phyloP scores from a whole-genome alignment of 2,888 invertebrate genomes.

The Synanthedon formicaeformis region DNA sequence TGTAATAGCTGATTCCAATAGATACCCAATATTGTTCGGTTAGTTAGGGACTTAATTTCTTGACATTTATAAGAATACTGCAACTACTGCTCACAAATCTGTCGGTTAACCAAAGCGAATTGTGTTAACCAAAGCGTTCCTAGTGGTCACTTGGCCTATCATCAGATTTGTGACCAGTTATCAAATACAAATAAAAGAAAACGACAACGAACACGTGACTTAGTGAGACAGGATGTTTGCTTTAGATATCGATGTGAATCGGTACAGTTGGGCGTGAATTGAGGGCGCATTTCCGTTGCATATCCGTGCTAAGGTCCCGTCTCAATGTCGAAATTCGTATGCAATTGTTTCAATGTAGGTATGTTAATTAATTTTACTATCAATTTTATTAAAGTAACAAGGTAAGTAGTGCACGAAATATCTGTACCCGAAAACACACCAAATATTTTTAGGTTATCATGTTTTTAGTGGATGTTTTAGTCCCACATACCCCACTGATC shows the following conservation, averaged over 20 bases:
- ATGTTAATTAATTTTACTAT: background rate
- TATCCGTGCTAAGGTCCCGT: slow-evolving; percentile 31
- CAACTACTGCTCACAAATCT: too few relatives aligned
- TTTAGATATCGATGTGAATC: slow-evolving; percentile 20
- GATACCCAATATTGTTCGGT: too few relatives aligned
- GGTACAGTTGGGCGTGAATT: slow-evolving; percentile 4
- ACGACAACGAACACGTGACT: background rate
- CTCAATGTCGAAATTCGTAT: slow-evolving; percentile 23
- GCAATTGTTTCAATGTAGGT: slow-evolving; percentile 5
- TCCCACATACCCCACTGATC: too few relatives aligned
- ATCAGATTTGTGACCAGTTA: background rate
- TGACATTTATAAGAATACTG: too few relatives aligned
- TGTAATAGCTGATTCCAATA: too few relatives aligned
- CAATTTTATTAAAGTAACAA: background rate
- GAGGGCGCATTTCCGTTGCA: slow-evolving; percentile 24
- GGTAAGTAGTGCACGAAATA: background rate
- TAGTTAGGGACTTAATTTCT: too few relatives aligned
- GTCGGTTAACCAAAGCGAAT: too few relatives aligned
- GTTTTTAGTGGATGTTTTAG: too few relatives aligned
- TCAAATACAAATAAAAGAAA: background rate
- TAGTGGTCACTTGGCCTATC: too few relatives aligned
- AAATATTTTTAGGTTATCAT: too few relatives aligned
- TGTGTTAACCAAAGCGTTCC: too few relatives aligned
- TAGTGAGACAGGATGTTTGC: slow-evolving; percentile 29
- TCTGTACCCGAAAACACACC: too few relatives aligned